Base-by-base conservation (phyloP, 2,797 vertebrate genomes). In the Numenius phaeopus region DNA sequence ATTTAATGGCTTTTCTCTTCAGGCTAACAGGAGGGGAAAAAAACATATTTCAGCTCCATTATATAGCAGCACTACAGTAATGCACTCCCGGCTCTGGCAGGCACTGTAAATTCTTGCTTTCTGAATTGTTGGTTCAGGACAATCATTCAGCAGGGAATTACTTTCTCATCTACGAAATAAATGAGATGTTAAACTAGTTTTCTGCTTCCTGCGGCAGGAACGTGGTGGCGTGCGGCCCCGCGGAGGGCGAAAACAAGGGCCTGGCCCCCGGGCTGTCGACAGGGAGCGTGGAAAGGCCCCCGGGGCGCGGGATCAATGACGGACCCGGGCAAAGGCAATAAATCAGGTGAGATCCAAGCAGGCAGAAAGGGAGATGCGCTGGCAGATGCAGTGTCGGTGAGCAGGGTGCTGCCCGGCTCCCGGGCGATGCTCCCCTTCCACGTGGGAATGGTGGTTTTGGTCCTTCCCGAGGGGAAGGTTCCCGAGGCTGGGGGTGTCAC, bases 1-100 rank as follows among this genome's bases (percentile, higher is more conserved):
- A 98, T 98, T 98, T 98, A 98, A 98, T 98, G 98, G 98, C 98
- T 98, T 98, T 98, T 98, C 98, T 98, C 98, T 98, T 98, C 98
- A 98, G 98, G 98, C 98, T 98, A 98, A 98, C 97, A 98, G 98
- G 98, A 97, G 97, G 89, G 89, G 73, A 92, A 94, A 93, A 94
- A 96, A 97, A 82, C 95, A 97, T 97, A 96, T 97, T 96, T 97
- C 97, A 97, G 97, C 96, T 97, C 95, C n/a, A 86, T 97, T 96
- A 89, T 89, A 93, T 82, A 95, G 61, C 69, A 32, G 92, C 71
- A 42, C 96, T 97, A 81, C 96, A 90, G 98, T 94, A 96, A 94
- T 76, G 94, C 97, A 95, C 96, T 97, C 98, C n/a, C 39, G 13
- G 94, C 96, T 97, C 97, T 93, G 95, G 98, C 98, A 98, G 97